Evolutionary conservation across 23 tunicate species (phyloP).

Genomic region (Phallusia fumigata): DNA sequence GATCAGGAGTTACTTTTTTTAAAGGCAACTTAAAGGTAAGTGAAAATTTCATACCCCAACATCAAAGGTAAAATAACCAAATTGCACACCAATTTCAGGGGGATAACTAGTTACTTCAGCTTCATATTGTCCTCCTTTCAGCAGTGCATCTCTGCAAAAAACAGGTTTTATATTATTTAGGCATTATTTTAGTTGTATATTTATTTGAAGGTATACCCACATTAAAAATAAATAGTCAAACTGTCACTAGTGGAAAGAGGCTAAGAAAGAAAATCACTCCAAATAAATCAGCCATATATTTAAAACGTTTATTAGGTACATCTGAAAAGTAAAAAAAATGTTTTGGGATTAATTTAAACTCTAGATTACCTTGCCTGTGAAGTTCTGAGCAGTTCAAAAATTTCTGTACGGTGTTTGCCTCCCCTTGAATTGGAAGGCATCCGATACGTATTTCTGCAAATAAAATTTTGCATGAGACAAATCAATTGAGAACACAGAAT

Average conservation of each 20-base stretch:
- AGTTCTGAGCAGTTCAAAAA: background rate
- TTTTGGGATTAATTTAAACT: too few species aligned
- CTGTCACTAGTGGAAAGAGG: too few species aligned
- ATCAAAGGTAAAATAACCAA: constrained; percentile 2
- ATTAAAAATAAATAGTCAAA: too few species aligned
- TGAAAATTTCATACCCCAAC: constrained; percentile 1
- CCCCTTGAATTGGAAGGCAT: background rate
- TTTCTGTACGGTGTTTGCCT: background rate
- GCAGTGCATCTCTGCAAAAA: background rate
- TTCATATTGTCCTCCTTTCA: background rate
- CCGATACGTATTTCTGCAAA: background rate
- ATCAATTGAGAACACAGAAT: too few species aligned
- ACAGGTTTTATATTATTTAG: too few species aligned
- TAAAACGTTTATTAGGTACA: too few species aligned
- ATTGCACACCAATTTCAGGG: background rate
- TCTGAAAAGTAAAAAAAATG: too few species aligned
- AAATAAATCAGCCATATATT: too few species aligned
- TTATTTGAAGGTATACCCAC: too few species aligned
- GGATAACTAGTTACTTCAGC: constrained; percentile 5
- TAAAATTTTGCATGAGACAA: too few species aligned
- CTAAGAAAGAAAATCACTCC: too few species aligned
- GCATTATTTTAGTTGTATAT: too few species aligned
- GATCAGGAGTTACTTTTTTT: background rate
- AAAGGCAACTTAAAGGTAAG: background rate
- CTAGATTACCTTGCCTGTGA: background rate